These are phyloP conservation scores for Sturmia bella DNA, from an alignment of 2,888 invertebrate species.

Conservation along the genomic window DNA sequence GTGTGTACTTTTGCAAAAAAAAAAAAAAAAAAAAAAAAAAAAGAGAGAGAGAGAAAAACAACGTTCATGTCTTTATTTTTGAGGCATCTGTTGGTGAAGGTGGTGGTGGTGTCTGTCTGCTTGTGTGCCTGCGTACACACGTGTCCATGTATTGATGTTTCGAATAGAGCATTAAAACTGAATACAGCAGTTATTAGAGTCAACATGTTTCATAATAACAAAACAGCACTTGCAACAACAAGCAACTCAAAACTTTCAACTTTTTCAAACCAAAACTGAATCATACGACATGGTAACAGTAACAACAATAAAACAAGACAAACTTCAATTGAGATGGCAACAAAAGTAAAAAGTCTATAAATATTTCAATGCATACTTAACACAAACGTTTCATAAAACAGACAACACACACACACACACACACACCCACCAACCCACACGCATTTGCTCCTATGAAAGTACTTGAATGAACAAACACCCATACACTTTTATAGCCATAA, in stretches of 20 bases:
- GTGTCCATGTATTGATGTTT: not conserved
- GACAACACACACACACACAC: conserved; percentile 3
- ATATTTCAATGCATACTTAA: conserved; percentile 65
- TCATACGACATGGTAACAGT: conserved; percentile 13
- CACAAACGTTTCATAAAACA: conserved; percentile 50
- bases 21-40: conserved; percentile 7
- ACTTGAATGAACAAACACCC: too few relatives aligned
- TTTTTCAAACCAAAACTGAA: conserved; percentile 1
- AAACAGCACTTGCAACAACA: conserved; percentile 30
- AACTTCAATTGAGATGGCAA: conserved; percentile 32
- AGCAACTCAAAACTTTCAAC: conserved; percentile 26
- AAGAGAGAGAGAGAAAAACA: not conserved
- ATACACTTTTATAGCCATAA: not conserved
- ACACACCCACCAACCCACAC: not conserved
- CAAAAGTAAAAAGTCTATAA: conserved; percentile 49
- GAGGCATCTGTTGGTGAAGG: not conserved
- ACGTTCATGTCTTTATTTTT: not conserved
- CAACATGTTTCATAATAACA: conserved; percentile 60
- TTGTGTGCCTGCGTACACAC: too few relatives aligned
- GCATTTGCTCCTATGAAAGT: not conserved
- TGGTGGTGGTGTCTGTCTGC: too few relatives aligned
- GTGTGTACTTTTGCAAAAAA: conserved; percentile 3
- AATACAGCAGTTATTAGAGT: conserved; percentile 53
- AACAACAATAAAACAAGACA: conserved; percentile 17
- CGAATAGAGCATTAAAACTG: conserved; percentile 16